Evolutionary conservation across 2,888 invertebrate species (phyloP).

Genomic region (Lithophane semibrunnea): DNA sequence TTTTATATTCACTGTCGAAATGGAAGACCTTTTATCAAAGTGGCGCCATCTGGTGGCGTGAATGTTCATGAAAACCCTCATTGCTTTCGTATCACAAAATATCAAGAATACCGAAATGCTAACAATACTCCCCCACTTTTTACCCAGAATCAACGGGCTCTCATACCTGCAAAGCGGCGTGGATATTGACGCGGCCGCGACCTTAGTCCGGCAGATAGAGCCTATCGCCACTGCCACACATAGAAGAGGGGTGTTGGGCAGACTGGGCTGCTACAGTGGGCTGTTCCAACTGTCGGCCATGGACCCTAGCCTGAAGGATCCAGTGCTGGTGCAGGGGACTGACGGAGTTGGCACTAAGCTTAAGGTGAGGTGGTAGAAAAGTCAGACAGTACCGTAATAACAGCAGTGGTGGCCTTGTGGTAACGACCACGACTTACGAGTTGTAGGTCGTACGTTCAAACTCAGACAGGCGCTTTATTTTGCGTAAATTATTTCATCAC

Average conservation of each 20-base stretch:
- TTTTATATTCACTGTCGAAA: too few species aligned
- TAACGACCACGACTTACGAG: too few species aligned
- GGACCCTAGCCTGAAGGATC: constrained; percentile 92
- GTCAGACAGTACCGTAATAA: not conserved
- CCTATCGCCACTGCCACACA: constrained; percentile 95
- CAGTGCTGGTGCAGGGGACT: constrained; percentile 97
- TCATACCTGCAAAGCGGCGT: constrained; percentile 98
- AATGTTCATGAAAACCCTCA: too few species aligned
- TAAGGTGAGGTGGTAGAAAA: constrained; percentile 90
- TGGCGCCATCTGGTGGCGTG: too few species aligned
- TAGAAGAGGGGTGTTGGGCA: constrained; percentile 94
- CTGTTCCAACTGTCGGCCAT: constrained; percentile 96
- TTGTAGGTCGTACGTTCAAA: too few species aligned
- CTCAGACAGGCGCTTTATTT: too few species aligned
- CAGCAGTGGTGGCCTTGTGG: too few species aligned
- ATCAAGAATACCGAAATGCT: not conserved
- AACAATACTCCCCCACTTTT: constrained; percentile 24
- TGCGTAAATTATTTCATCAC: too few species aligned
- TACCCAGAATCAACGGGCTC: constrained; percentile 90
- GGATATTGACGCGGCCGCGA: constrained; percentile 97
- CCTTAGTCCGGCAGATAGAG: constrained; percentile 95
- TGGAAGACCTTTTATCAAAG: too few species aligned
- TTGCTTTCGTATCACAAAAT: not conserved
- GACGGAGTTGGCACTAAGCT: constrained; percentile 99
- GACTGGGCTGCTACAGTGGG: constrained; percentile 98